These are phyloP conservation scores for Biston betularia DNA, from an alignment of 2,888 invertebrate species.

Conservation along the genomic window DNA sequence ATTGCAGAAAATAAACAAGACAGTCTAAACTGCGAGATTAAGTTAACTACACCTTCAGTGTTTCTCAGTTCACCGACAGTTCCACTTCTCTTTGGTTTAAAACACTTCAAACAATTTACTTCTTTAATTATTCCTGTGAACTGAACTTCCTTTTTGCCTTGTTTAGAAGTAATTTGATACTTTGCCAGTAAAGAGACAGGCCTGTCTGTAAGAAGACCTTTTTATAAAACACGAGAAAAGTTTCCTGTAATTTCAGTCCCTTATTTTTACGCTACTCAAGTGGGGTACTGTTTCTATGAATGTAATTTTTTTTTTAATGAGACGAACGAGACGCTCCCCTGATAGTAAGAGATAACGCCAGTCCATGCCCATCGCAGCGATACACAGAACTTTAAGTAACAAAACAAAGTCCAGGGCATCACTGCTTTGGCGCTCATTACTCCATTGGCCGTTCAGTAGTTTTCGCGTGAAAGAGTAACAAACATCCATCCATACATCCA, in stretches of 20 bases:
- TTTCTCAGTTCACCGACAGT: background rate
- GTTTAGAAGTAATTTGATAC: slow-evolving; percentile 8
- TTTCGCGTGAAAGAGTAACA: no score
- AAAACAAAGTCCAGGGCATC: no score
- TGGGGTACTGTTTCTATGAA: no score
- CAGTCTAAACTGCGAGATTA: background rate
- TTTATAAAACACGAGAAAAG: background rate
- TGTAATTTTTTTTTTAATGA: no score
- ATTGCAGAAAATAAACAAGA: background rate
- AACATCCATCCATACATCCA: no score
- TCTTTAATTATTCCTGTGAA: background rate
- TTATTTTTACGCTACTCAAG: background rate
- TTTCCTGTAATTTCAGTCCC: background rate
- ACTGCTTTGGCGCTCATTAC: no score
- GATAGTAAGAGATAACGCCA: no score
- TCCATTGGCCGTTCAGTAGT: no score
- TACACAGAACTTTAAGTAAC: no score
- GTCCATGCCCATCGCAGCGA: no score
- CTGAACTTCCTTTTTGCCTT: slow-evolving; percentile 1
- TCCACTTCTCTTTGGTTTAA: background rate
- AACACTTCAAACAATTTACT: slow-evolving; percentile 6
- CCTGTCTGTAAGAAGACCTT: background rate
- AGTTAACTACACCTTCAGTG: background rate
- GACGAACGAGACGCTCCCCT: no score
- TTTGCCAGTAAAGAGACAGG: background rate